phyloP scores from a whole-genome alignment of 2,888 invertebrate species.

The Atherix ibis region DNA sequence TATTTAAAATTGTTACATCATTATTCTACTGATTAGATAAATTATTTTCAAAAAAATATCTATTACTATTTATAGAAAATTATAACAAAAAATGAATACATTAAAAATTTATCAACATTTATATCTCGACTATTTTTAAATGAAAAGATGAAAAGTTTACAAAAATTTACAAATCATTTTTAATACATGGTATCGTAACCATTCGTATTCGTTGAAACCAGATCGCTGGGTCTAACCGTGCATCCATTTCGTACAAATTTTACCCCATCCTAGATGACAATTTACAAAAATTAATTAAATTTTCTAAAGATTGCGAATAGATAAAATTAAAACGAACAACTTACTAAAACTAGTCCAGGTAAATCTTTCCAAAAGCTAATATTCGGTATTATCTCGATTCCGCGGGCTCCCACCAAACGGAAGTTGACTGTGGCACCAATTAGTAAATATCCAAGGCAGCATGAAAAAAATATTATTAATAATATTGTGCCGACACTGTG shows the following conservation, averaged over 20 bases:
- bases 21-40: too few species aligned
- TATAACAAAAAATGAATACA: too few species aligned
- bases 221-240: conserved; percentile 9
- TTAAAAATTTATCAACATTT: too few species aligned
- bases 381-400: conserved; percentile 58
- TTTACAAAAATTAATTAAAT: conserved; percentile 3
- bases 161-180: neutral
- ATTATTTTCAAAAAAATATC: too few species aligned
- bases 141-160: too few species aligned
- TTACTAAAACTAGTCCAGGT: conserved; percentile 51
- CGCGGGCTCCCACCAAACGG: conserved; percentile 53
- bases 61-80: too few species aligned
- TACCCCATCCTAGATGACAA: conserved; percentile 10
- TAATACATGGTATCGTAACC: conserved; percentile 14
- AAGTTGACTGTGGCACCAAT: conserved; percentile 49
- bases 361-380: conserved; percentile 55
- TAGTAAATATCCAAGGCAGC: conserved; percentile 42
- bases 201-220: conserved; percentile 8
- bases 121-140: too few species aligned
- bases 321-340: too few species aligned
- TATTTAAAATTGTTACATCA: too few species aligned
- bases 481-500: conserved; percentile 39
- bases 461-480: conserved; percentile 44
- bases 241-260: conserved; percentile 13
- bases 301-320: too few species aligned